Conservation (phyloP, 2,888 invertebrate genomes). For the Uloborus plumipes region DNA sequence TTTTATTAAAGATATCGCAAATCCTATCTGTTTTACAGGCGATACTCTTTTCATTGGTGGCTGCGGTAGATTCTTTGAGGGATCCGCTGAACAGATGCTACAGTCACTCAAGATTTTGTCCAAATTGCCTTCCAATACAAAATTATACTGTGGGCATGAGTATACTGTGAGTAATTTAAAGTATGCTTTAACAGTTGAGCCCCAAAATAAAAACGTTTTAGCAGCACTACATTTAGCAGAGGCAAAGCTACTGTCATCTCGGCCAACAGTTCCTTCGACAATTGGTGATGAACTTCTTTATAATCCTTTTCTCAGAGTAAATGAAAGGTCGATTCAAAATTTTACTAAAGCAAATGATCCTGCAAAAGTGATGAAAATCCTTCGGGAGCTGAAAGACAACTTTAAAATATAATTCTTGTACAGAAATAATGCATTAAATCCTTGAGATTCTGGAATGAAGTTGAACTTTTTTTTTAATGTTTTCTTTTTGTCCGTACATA, state of each 20-base stretch:
- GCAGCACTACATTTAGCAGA: slow-evolving; percentile 82
- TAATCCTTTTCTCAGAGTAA: slow-evolving; percentile 96
- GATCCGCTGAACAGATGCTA: slow-evolving; percentile 95
- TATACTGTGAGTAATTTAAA: slow-evolving; percentile 91
- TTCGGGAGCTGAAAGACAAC: slow-evolving; percentile 85
- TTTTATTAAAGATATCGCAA: slow-evolving; percentile 77
- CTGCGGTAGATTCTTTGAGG: slow-evolving; percentile 98
- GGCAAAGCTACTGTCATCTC: slow-evolving; percentile 73
- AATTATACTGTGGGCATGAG: slow-evolving; percentile 97
- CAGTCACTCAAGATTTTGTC: slow-evolving; percentile 84
- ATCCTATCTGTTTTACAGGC: slow-evolving; percentile 80
- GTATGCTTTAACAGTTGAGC: slow-evolving; percentile 90
- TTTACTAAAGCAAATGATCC: slow-evolving; percentile 78
- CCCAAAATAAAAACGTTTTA: slow-evolving; percentile 78
- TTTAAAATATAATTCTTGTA: slow-evolving; percentile 75
- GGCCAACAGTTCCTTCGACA: slow-evolving; percentile 91
- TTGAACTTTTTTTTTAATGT: neutral
- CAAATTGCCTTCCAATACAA: slow-evolving; percentile 83
- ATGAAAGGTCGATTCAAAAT: slow-evolving; percentile 77
- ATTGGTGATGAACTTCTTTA: slow-evolving; percentile 87
- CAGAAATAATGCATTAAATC: neutral
- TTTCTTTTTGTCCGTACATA: neutral
- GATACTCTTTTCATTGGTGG: slow-evolving; percentile 97
- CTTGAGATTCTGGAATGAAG: too few relatives aligned
- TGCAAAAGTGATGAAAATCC: slow-evolving; percentile 82